Percentiles rank a stretch among this genome's conserved stretches.
Conservation (phyloP, 2,888 invertebrate species). For the Octonoba sinensis region DNA sequence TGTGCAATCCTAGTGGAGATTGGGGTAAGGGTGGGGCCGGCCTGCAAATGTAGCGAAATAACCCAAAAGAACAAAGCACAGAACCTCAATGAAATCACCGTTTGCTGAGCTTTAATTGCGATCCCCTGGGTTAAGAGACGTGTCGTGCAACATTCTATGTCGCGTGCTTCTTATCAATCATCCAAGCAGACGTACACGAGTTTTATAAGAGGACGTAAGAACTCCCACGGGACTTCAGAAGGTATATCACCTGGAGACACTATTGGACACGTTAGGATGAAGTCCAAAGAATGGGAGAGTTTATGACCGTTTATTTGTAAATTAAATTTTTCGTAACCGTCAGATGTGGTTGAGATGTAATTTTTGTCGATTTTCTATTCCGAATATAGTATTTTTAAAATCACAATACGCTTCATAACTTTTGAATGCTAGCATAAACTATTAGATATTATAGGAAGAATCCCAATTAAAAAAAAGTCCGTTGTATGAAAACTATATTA, state of each 20-base stretch:
- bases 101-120: conserved; percentile 42
- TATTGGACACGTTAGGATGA: too few relatives aligned
- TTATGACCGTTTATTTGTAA: too few relatives aligned
- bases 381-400: too few relatives aligned
- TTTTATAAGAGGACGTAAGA: conserved; percentile 12
- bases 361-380: too few relatives aligned
- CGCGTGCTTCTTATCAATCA: conserved; percentile 55
- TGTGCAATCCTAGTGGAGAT: background rate
- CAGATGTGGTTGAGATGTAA: too few relatives aligned
- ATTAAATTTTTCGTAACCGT: too few relatives aligned
- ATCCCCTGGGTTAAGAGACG: conserved; percentile 30
- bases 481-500: too few relatives aligned
- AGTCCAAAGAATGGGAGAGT: too few relatives aligned
- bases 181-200: background rate
- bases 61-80: background rate
- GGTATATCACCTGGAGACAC: background rate
- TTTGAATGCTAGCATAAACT: too few relatives aligned
- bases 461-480: too few relatives aligned
- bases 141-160: conserved; percentile 28
- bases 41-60: conserved; percentile 1
- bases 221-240: conserved; percentile 24
- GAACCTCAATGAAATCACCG: background rate
- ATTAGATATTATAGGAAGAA: too few relatives aligned
- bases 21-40: conserved; percentile 1
- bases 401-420: too few relatives aligned